phyloP scores from a whole-genome alignment of 2,113 vertebrate species.

The Ramphastos sulfuratus region DNA sequence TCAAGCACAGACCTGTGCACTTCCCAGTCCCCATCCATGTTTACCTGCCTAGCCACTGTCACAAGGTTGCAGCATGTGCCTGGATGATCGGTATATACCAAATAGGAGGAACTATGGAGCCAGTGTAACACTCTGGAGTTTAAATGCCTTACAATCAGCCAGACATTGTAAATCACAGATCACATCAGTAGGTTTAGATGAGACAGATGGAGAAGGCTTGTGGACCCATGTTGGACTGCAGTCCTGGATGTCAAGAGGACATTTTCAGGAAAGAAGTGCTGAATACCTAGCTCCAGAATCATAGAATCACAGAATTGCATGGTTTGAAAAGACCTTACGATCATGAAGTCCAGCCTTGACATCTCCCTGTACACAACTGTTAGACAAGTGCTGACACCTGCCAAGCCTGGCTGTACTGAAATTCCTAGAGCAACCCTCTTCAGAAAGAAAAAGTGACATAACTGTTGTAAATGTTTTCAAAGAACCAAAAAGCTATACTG shows the following conservation, averaged over 20 bases:
- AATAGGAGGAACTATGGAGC: neutral
- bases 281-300: neutral
- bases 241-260: neutral
- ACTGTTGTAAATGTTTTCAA: neutral
- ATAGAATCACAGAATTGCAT: too few relatives aligned
- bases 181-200: neutral
- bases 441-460: neutral
- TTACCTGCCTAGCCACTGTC: neutral
- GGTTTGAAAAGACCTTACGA: too few relatives aligned
- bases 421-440: neutral
- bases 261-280: neutral
- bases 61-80: neutral
- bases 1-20: accelerated
- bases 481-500: neutral
- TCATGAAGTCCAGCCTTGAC: too few relatives aligned
- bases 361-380: too few relatives aligned
- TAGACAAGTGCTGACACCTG: neutral
- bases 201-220: neutral
- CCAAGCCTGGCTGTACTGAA: neutral
- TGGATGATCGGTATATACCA: accelerated
- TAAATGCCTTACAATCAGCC: neutral
- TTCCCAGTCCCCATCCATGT: neutral
- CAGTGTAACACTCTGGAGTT: neutral
- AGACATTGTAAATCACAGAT: neutral
- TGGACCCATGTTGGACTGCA: accelerated